Conservation (phyloP, 1,140 invertebrate species). For the Orius laevigatus region DNA sequence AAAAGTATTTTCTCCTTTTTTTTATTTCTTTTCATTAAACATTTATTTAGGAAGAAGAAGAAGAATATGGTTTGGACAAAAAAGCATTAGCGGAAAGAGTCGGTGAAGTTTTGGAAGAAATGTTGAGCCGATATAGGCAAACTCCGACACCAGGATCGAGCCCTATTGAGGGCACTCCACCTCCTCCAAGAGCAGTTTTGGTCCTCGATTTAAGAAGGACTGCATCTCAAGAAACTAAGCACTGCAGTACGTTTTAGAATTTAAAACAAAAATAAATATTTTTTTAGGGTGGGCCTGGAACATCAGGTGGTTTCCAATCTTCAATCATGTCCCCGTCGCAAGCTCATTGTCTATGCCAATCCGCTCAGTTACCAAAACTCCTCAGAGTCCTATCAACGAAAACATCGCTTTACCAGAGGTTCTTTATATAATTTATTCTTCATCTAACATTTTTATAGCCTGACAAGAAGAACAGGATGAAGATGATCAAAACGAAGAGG, state of each 20-base stretch:
- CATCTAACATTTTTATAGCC: neutral
- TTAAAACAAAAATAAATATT: too few species aligned
- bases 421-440: neutral
- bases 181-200: conserved; percentile 7
- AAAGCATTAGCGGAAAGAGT: conserved; percentile 7
- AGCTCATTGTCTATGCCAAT: conserved; percentile 1
- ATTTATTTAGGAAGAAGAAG: conserved; percentile 4
- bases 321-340: conserved; percentile 2
- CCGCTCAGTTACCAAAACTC: conserved; percentile 1
- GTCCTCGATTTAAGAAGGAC: conserved; percentile 9
- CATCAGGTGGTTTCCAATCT: conserved; percentile 10
- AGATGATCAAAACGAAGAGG: conserved; percentile 5
- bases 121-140: conserved; percentile 1
- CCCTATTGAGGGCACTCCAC: neutral
- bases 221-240: conserved; percentile 12
- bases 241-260: neutral
- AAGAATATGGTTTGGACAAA: conserved; percentile 3
- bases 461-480: conserved; percentile 11
- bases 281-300: conserved; percentile 2
- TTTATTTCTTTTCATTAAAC: neutral
- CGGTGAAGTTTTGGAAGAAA: conserved; percentile 10
- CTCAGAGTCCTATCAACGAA: neutral
- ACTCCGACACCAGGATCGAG: neutral
- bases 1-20: conserved; percentile 2
- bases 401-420: neutral